These are phyloP conservation scores for Peromyscus eremicus DNA, from an alignment of 2,797 vertebrate genomes.

Conservation along the genomic window DNA sequence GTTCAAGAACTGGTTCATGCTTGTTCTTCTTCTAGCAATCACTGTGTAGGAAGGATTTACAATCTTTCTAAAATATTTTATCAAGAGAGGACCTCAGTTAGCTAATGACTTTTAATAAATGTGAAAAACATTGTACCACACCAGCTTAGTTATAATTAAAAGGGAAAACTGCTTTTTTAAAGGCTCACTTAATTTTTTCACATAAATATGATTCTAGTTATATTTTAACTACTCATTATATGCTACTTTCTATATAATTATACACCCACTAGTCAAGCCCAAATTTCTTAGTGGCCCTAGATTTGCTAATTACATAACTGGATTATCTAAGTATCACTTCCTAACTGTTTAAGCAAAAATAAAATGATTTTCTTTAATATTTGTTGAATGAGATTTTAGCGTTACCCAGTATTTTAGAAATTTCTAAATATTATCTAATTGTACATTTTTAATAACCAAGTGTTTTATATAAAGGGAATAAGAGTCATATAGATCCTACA, in stretches of 20 bases:
- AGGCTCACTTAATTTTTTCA: constrained; percentile 44
- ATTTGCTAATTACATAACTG: constrained; percentile 23
- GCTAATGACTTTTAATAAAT: not conserved
- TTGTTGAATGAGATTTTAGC: constrained; percentile 9
- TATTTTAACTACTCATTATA: not conserved
- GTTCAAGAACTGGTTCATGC: not conserved
- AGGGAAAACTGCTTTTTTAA: not conserved
- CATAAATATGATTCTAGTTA: constrained; percentile 50
- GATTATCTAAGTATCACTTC: constrained; percentile 35
- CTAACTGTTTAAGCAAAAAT: constrained; percentile 29
- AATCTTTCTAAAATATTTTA: not conserved
- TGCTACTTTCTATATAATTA: not conserved
- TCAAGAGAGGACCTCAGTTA: not conserved
- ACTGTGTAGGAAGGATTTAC: not conserved
- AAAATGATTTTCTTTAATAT: not conserved
- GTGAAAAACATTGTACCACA: not conserved
- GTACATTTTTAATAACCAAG: not conserved
- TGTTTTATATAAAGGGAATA: not conserved
- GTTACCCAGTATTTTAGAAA: not conserved
- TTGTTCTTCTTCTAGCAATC: not conserved
- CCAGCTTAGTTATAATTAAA: constrained; percentile 39
- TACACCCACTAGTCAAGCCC: not conserved
- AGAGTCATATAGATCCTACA: not conserved
- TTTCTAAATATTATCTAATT: constrained; percentile 11
- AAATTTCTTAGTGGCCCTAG: constrained; percentile 12